These are phyloP conservation scores for Ormyrus rosae DNA, from an alignment of 2,888 invertebrate genomes.

Conservation along the genomic window DNA sequence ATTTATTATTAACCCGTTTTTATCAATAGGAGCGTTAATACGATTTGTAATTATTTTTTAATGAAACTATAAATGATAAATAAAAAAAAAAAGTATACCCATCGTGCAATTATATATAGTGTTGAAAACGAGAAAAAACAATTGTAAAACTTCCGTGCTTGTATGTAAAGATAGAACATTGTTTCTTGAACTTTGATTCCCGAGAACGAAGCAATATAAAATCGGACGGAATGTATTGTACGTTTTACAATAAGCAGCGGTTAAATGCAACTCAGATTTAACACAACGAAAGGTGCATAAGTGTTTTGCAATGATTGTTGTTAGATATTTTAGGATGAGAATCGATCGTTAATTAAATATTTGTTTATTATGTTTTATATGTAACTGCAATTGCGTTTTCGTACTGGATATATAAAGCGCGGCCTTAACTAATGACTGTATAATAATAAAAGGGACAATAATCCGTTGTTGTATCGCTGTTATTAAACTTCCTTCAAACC, in stretches of 20 bases:
- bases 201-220: constrained; percentile 1
- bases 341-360: constrained; percentile 45
- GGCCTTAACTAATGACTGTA: constrained; percentile 53
- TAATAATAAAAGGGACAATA: constrained; percentile 57
- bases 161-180: not conserved
- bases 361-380: constrained; percentile 53
- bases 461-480: constrained; percentile 48
- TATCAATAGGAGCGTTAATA: constrained; percentile 33
- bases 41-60: constrained; percentile 31
- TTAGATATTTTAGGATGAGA: constrained; percentile 50
- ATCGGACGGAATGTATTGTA: not conserved
- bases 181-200: not conserved
- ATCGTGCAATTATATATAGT: constrained; percentile 28
- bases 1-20: constrained; percentile 48
- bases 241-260: constrained; percentile 24
- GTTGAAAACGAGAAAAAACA: constrained; percentile 9
- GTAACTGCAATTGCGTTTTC: constrained; percentile 45
- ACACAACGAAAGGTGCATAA: constrained; percentile 46
- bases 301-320: constrained; percentile 49
- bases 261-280: constrained; percentile 18
- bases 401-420: constrained; percentile 34
- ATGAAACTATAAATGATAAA: constrained; percentile 18
- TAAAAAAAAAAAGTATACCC: not conserved
- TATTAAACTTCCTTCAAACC: constrained; percentile 21
- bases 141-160: constrained; percentile 9